These are phyloP conservation scores for Martes martes DNA, from an alignment of 2,113 vertebrate genomes.

Conservation along the genomic window DNA sequence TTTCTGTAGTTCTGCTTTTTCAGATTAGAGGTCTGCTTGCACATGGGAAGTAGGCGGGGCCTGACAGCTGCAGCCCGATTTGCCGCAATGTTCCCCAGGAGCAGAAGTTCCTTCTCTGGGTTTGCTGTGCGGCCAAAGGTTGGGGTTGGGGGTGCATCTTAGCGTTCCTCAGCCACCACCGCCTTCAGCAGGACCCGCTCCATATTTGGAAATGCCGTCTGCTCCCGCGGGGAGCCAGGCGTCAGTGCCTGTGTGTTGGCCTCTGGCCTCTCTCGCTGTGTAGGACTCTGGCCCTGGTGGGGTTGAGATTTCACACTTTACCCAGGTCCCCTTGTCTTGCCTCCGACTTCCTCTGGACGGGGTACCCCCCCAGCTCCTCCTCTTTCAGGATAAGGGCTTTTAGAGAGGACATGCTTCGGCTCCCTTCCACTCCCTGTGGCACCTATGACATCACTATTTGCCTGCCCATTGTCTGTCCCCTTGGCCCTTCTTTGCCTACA, in stretches of 20 bases:
- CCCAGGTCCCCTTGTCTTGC: background rate
- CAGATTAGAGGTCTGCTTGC: background rate
- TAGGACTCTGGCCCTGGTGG: background rate
- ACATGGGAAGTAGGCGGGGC: background rate
- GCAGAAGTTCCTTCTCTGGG: background rate
- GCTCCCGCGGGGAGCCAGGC: background rate
- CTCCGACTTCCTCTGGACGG: background rate
- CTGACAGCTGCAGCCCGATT: background rate
- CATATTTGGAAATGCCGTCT: background rate
- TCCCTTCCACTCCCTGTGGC: background rate
- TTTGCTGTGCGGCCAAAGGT: background rate
- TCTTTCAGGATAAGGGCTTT: background rate
- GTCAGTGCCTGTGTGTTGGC: fast-evolving
- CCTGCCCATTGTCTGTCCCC: background rate
- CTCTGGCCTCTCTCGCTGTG: background rate
- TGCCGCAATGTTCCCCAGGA: fast-evolving
- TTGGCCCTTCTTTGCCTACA: background rate
- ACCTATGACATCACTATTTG: background rate
- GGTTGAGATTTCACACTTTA: background rate
- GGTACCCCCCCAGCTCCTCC: background rate
- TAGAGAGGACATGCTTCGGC: background rate
- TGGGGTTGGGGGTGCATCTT: background rate
- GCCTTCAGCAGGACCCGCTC: background rate
- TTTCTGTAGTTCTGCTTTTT: background rate
- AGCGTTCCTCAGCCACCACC: background rate